Base-by-base conservation (phyloP, 2,797 vertebrate genomes). In the Mergus octosetaceus region DNA sequence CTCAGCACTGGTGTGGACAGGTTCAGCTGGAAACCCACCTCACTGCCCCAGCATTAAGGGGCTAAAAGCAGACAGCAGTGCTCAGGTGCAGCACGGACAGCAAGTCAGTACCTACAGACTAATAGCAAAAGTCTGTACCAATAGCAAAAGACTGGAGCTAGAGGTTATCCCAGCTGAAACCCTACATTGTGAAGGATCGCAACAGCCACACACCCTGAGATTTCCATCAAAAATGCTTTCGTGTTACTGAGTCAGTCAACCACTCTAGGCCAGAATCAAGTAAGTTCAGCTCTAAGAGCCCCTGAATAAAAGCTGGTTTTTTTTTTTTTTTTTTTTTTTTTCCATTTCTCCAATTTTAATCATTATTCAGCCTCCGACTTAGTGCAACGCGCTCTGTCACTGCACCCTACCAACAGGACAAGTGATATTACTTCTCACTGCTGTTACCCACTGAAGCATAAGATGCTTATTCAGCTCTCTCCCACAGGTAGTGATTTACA, bases 161-260 rank as follows among this genome's bases (percentile, higher is more conserved):
- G 54, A 75, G n/a, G 36, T 56, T 64, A 38, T 7, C n/a, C 13
- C 73, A 45, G 12, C 38, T n/a, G 57, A 77, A 70, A 77, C 69
- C 47, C 3, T 2, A 21, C 28, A 36, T 1, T 5, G 22, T 2
- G 0, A 70, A 62, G 32, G n/a, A 80, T 19, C 16, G 7, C 45
- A 58, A 28, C 19, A 49, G 11, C 34, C 72, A 73, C 1, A 1
- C 11, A 49, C 17, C 28, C 17, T 3, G 6, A 36, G 62, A 27
- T 45, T 65, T 45, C 43, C 57, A 70, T 4, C 30, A 68, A 6
- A 1, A 51, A 8, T 1, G 2, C 38, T 58, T 71, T 32, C 47
- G 39, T 66, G 19, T 66, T 13, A 21, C 19, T 8, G 34, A 17
- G 25, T 57, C 60, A 49, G 47, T 51, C 83, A 68, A 5, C 22